Conservation (phyloP, 2,797 vertebrate species). For the Acrossocheilus fasciatus region DNA sequence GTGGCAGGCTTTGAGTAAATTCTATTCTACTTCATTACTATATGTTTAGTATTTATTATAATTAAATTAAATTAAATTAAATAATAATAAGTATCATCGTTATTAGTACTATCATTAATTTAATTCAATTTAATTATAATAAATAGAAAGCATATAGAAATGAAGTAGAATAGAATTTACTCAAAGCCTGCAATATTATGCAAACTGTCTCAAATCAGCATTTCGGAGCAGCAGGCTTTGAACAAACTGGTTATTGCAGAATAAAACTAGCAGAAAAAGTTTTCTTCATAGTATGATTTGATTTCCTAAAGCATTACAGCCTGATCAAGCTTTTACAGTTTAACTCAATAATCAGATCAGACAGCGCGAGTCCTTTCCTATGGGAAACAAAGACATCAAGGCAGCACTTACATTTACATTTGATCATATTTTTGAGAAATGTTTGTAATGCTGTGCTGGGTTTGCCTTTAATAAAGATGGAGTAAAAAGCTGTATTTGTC, state of each 20-base stretch:
- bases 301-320: not conserved
- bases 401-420: not conserved
- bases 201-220: not conserved
- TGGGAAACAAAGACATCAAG: not conserved
- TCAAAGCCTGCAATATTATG: not conserved
- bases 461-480: not conserved
- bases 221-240: not conserved
- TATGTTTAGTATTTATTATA: not conserved
- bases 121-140: not conserved
- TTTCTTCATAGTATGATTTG: not conserved
- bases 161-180: not conserved
- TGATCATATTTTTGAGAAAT: not conserved
- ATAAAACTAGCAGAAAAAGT: not conserved
- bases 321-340: not conserved
- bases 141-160: too few species aligned
- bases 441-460: not conserved
- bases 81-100: too few species aligned
- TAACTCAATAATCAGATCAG: not conserved
- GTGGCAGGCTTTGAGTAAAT: not conserved
- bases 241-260: not conserved
- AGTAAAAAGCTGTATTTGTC: constrained; percentile 44
- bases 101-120: too few species aligned
- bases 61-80: not conserved
- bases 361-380: not conserved
- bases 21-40: not conserved